phyloP scores from a whole-genome alignment of 2,113 vertebrate species.

The Perognathus longimembris region DNA sequence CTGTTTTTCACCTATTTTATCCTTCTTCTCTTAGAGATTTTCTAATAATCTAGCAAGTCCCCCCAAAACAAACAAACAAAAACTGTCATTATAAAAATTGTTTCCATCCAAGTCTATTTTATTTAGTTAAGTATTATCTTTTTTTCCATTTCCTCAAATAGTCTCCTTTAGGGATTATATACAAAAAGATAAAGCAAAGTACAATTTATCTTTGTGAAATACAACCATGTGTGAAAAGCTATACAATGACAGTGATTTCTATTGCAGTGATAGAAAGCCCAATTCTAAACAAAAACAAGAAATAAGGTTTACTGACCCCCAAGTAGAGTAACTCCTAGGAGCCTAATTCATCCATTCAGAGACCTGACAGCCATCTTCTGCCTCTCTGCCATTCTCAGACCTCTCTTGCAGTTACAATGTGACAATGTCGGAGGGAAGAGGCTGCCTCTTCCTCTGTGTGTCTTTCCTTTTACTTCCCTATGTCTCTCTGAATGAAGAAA shows the following conservation, averaged over 20 bases:
- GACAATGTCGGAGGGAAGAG: not conserved
- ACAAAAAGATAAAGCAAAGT: not conserved
- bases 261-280: not conserved
- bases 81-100: slow-evolving; percentile 7
- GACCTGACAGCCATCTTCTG: not conserved
- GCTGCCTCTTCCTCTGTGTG: not conserved
- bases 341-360: not conserved
- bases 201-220: not conserved
- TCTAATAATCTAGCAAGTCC: slow-evolving; percentile 18
- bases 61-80: not conserved
- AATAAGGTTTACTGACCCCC: not conserved
- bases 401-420: not conserved
- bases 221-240: not conserved
- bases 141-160: not conserved
- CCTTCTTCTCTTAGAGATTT: slow-evolving; percentile 9
- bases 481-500: not conserved
- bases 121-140: not conserved
- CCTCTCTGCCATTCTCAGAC: not conserved
- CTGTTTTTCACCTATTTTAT: slow-evolving; percentile 4
- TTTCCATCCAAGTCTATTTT: slow-evolving; percentile 26
- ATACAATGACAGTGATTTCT: not conserved
- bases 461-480: not conserved
- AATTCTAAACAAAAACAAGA: not conserved
- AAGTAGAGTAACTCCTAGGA: not conserved
- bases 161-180: not conserved